Evolutionary conservation across 1,140 invertebrate genomes (phyloP).

Genomic region (Acromyrmex heyeri): DNA sequence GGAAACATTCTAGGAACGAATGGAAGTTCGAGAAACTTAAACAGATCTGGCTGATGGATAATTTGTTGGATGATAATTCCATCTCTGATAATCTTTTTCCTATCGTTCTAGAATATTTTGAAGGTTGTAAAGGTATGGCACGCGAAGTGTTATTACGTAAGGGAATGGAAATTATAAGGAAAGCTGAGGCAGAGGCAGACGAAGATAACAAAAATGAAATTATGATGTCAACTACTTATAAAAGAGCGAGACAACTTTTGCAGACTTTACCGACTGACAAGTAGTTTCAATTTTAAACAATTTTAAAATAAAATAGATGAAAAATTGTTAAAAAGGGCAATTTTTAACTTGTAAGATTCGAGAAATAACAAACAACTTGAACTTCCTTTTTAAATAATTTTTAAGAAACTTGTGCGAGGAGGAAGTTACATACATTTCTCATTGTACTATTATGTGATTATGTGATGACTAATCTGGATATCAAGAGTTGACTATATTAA

Average conservation of each 20-base stretch:
- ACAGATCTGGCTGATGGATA: slow-evolving; percentile 91
- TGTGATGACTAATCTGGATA: neutral
- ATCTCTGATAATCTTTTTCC: slow-evolving; percentile 89
- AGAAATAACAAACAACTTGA: neutral
- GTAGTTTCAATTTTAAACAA: slow-evolving; percentile 64
- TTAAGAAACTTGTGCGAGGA: neutral
- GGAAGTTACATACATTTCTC: neutral
- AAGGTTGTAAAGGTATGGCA: slow-evolving; percentile 89
- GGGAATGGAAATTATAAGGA: slow-evolving; percentile 89
- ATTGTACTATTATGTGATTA: neutral
- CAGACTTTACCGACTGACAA: slow-evolving; percentile 84
- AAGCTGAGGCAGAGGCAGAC: slow-evolving; percentile 88
- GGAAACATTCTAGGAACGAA: slow-evolving; percentile 90
- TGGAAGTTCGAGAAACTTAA: slow-evolving; percentile 93
- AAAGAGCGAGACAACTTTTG: slow-evolving; percentile 86
- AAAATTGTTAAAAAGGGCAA: slow-evolving; percentile 40
- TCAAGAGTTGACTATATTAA: neutral
- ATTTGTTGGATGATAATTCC: slow-evolving; percentile 88
- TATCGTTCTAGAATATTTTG: slow-evolving; percentile 90
- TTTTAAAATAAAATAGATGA: slow-evolving; percentile 13
- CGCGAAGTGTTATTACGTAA: slow-evolving; percentile 88
- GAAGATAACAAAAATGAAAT: slow-evolving; percentile 78
- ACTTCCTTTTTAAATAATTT: no score
- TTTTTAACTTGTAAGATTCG: neutral
- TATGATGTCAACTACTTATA: slow-evolving; percentile 84